These are phyloP conservation scores for Phoeniculus purpureus DNA, from an alignment of 2,797 vertebrate species.

Conservation along the genomic window DNA sequence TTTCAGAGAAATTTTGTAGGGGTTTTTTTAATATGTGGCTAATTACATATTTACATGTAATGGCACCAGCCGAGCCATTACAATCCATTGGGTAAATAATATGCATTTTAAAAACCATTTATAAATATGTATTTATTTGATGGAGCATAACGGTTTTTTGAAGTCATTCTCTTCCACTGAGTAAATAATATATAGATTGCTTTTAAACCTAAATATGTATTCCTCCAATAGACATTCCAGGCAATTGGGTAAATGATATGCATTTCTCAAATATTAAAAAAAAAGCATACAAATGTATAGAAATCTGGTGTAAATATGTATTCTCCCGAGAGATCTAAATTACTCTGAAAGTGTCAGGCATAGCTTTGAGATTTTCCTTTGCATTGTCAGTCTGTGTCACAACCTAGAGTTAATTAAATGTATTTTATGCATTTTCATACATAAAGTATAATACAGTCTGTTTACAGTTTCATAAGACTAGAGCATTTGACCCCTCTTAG, in stretches of 20 bases:
- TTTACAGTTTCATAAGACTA: constrained; percentile 3
- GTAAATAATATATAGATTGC: constrained; percentile 73
- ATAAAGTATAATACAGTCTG: not conserved
- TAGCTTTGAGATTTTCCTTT: constrained; percentile 39
- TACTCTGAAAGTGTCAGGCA: constrained; percentile 13
- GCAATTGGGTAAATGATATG: constrained; percentile 62
- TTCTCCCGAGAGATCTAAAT: constrained; percentile 36
- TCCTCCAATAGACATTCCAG: constrained; percentile 56
- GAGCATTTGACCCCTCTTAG: not conserved
- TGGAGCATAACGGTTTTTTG: constrained; percentile 65
- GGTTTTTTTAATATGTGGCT: constrained; percentile 61
- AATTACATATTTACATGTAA: constrained; percentile 72
- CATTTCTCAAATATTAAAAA: constrained; percentile 56
- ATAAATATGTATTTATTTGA: constrained; percentile 76
- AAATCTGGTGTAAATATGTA: constrained; percentile 20
- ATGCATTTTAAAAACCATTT: constrained; percentile 69
- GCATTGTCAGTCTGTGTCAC: constrained; percentile 47
- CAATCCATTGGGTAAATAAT: constrained; percentile 62
- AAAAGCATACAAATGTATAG: constrained; percentile 12
- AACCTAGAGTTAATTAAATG: constrained; percentile 41
- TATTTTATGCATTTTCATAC: constrained; percentile 36
- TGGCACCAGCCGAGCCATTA: constrained; percentile 49
- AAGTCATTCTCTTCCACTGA: constrained; percentile 67
- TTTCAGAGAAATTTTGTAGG: constrained; percentile 58
- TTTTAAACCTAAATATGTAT: constrained; percentile 73